These are phyloP conservation scores for Myripristis jacobus DNA, from an alignment of 2,797 vertebrate species.

Conservation along the genomic window DNA sequence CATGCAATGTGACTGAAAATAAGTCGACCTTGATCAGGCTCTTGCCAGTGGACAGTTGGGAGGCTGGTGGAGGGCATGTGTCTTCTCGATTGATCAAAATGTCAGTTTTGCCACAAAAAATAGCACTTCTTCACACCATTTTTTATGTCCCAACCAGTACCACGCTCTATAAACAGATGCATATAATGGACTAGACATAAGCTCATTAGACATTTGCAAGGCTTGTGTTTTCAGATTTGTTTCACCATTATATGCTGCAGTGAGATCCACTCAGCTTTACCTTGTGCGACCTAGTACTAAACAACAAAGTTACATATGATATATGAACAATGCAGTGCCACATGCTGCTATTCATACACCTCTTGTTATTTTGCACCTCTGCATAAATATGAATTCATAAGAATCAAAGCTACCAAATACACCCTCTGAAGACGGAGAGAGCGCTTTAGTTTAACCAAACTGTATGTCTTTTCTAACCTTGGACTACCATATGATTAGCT, in stretches of 20 bases:
- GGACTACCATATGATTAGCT: conserved; percentile 80
- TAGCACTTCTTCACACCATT: neutral
- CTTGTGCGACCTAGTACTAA: neutral
- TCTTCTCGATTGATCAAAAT: conserved; percentile 54
- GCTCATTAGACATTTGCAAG: conserved; percentile 21
- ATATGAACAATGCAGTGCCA: neutral
- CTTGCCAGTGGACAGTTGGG: conserved; percentile 56
- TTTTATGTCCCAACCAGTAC: neutral
- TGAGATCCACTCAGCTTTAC: conserved; percentile 5
- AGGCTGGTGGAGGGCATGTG: conserved; percentile 46
- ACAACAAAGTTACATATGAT: neutral
- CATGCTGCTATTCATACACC: conserved; percentile 10
- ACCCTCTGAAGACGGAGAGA: conserved; percentile 32
- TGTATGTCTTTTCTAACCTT: conserved; percentile 80
- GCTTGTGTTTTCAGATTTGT: conserved; percentile 1
- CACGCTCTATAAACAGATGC: neutral
- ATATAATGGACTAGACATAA: neutral
- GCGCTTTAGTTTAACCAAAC: conserved; percentile 67
- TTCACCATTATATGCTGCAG: neutral
- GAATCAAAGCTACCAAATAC: conserved; percentile 19
- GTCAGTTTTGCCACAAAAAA: conserved; percentile 54
- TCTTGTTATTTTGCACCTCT: conserved; percentile 7
- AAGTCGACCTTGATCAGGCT: conserved; percentile 82
- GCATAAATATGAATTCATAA: conserved; percentile 1
- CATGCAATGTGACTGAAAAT: conserved; percentile 82